Base-by-base conservation (phyloP, 1,140 invertebrate species). In the Drosophila nikananu region DNA sequence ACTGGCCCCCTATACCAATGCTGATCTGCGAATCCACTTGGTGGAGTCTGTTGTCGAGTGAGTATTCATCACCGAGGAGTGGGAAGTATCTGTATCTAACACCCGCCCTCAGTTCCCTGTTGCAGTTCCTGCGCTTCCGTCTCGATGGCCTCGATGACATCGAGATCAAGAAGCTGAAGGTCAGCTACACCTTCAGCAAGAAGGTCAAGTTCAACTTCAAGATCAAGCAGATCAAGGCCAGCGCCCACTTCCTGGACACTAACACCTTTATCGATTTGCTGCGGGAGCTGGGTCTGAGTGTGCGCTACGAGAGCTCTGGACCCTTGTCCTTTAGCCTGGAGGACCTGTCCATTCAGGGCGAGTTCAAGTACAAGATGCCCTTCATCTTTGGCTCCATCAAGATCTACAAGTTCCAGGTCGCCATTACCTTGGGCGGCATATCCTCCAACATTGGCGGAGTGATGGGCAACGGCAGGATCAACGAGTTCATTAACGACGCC, bases 291-390 rank as follows among this genome's bases (percentile, higher is more conserved):
- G 91, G 91, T 7, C 49, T 92, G 8, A 73, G 67, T 0, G 89
- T 91, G 32, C 83, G 86, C 17, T 92, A 91, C 52, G 86, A 92
- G 66, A 91, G 91, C 58, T 32, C 55, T 3, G 91, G 89, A 10
- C 89, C 89, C 6, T 15, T 92, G 27, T 55, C 78, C 60, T 92
- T 92, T 19, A 42, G 65, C 17, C 60, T 92, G 59, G 54, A 87
- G 27, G 66, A 92, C 70, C 77, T 92, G 0, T 77, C 79, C n/a
- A 72, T 92, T 46, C 60, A 87, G 52, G 91, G 91, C n/a, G 81
- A 83, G 48, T 92, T 92, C 79, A 92, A 92, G 59, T 92, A 92
- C 73, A 92, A 92, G 71, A 91, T 92, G 89, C 91, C 91, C 55
- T 77, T 87, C 72, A 68, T 92, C 39, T 92, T 86, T 52, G 91